Conservation (phyloP, 2,888 invertebrate genomes). For the Parnassius apollo region DNA sequence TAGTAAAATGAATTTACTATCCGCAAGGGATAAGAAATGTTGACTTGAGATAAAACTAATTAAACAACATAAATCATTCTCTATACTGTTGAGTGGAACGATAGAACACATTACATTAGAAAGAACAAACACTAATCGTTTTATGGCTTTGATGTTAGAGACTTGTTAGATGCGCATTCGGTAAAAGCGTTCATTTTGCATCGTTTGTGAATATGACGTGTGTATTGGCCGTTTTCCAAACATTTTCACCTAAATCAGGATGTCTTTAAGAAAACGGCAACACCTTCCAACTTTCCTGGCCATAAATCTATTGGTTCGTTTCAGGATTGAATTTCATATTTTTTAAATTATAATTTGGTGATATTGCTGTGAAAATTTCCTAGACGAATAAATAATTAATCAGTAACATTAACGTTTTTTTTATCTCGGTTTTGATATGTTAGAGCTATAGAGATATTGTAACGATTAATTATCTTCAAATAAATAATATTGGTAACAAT, state of each 20-base stretch:
- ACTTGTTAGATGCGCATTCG: constrained; percentile 45
- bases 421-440: too few relatives aligned
- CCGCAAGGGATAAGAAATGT: neutral
- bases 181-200: constrained; percentile 58
- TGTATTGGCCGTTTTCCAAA: constrained; percentile 64
- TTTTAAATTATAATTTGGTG: too few relatives aligned
- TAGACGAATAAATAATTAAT: too few relatives aligned
- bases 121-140: constrained; percentile 47
- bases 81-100: neutral
- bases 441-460: too few relatives aligned
- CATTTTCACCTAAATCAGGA: constrained; percentile 65
- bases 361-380: too few relatives aligned
- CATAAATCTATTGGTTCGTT: constrained; percentile 22
- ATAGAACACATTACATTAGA: constrained; percentile 21
- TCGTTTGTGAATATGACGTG: constrained; percentile 54
- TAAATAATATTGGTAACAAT: too few relatives aligned
- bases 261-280: constrained; percentile 49
- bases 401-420: too few relatives aligned
- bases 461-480: too few relatives aligned
- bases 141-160: constrained; percentile 53
- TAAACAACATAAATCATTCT: constrained; percentile 29
- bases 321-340: neutral
- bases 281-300: constrained; percentile 20
- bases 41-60: constrained; percentile 13
- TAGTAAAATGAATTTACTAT: neutral